Evolutionary conservation across 53 echinoderm and acorn worm species (phyloP).

Genomic region (Patiria pectinifera): DNA sequence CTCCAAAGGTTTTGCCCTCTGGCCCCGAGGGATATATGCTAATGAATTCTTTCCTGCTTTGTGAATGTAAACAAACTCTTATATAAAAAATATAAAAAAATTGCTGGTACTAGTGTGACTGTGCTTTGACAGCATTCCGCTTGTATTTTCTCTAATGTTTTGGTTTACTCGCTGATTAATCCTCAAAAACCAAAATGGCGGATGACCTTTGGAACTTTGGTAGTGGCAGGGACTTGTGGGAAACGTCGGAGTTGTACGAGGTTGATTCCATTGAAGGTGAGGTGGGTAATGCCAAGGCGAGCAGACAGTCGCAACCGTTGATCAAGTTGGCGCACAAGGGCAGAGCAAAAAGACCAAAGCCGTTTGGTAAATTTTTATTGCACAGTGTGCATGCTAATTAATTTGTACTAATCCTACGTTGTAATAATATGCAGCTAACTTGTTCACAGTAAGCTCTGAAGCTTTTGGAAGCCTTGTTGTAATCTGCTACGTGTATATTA

Average conservation of each 20-base stretch:
- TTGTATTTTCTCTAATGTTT: neutral
- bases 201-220: constrained; percentile 54
- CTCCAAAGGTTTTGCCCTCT: constrained; percentile 34
- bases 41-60: constrained; percentile 55
- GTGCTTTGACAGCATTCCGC: constrained; percentile 19
- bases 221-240: constrained; percentile 72
- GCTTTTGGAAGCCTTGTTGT: too few relatives aligned
- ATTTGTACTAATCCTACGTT: neutral
- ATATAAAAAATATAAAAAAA: neutral
- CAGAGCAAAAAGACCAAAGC: constrained; percentile 53
- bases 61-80: constrained; percentile 1
- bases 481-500: too few relatives aligned
- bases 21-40: constrained; percentile 2
- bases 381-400: constrained; percentile 4
- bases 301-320: constrained; percentile 36
- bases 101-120: constrained; percentile 33
- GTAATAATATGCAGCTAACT: too few relatives aligned
- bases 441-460: too few relatives aligned
- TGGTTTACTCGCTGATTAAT: neutral
- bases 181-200: constrained; percentile 39
- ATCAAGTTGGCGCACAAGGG: constrained; percentile 60
- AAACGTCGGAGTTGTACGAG: constrained; percentile 60
- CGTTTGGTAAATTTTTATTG: constrained; percentile 38
- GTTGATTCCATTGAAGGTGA: constrained; percentile 70
- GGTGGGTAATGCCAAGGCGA: constrained; percentile 40